Evolutionary conservation across 2,113 vertebrate species (phyloP), one percentile per base, ranked within the genome.

Genomic region (Apodemus speciosus): DNA sequence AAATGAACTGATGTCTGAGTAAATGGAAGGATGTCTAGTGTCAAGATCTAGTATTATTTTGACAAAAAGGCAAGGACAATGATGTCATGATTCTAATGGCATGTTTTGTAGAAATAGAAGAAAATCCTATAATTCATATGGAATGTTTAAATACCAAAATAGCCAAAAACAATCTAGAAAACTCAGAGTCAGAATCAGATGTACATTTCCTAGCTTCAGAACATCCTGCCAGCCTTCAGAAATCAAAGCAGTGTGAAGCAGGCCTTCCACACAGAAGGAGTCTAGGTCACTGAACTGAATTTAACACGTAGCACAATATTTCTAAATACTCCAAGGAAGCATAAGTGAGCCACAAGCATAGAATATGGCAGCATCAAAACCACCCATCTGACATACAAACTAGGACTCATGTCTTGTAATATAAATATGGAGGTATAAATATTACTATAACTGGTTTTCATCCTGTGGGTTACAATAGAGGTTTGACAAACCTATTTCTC

Each of bases 171-270:
- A 72, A 30, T 76, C 40, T 9, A 85, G 30, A 25, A 88, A 71
- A 73, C 91, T 43, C 71, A 96, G 88, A 88, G 64, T 15, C 85
- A 92, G 64, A 66, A 46, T 46, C 43, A 89, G 85, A n/a, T 95
- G 56, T 6, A n/a, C n/a, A 71, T 71, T 71, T 71, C 69, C 69
- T 71, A n/a, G n/a, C 6, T 71, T 71, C n/a, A 71, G n/a, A 71
- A 71, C 69, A 20, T 71, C 20, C 69, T 71, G 10, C n/a, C 35
- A 71, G 6, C n/a, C 69, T 71, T 71, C n/a, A 71, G 16, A 21
- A 71, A 71, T n/a, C 69, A 71, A 38, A 71, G n/a, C 69, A 71
- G n/a, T 71, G 15, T 20, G n/a, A 38, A 38, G n/a, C 69, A 38
- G n/a, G 21, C 69, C 16, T 38, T 38, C 20, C 69, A 38, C 38